Conservation (phyloP, 2,113 vertebrate species). For the Corydoras sp. region DNA sequence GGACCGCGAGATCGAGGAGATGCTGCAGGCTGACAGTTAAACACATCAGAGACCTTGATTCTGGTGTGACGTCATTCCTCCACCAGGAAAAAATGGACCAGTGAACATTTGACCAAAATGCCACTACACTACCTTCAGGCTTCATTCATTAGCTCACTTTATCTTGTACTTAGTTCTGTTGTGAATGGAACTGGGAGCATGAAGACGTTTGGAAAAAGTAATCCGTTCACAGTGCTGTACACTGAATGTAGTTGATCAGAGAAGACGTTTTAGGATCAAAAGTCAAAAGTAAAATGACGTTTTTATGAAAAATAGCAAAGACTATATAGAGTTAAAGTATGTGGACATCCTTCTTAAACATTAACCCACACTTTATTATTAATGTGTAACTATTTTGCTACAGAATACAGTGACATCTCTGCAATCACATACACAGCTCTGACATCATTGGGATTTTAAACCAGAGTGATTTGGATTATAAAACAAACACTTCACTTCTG, state of each 20-base stretch:
- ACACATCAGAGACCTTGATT: neutral
- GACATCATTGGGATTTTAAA: too few species aligned
- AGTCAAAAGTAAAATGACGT: neutral
- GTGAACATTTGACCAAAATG: neutral
- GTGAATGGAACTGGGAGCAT: neutral
- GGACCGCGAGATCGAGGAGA: constrained; percentile 93
- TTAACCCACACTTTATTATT: too few species aligned
- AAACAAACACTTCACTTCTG: too few species aligned
- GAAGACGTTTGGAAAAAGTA: too few species aligned
- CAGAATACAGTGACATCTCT: too few species aligned
- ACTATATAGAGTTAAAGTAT: too few species aligned
- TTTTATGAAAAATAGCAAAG: too few species aligned
- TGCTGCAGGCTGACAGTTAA: constrained; percentile 81
- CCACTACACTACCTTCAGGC: neutral
- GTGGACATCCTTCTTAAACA: too few species aligned
- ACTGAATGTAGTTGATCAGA: neutral
- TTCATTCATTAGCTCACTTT: constrained; percentile 1
- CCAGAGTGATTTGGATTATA: too few species aligned
- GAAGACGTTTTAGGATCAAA: neutral
- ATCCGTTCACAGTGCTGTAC: too few species aligned
- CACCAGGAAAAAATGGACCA: constrained; percentile 5
- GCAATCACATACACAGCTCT: too few species aligned
- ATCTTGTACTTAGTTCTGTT: neutral
- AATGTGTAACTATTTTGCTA: too few species aligned
- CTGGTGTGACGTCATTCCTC: constrained; percentile 7